Percentiles rank a stretch among this genome's conserved stretches.
These are phyloP conservation scores for Pycnonotus jocosus DNA, from an alignment of 2,113 vertebrate genomes.

Conservation along the genomic window DNA sequence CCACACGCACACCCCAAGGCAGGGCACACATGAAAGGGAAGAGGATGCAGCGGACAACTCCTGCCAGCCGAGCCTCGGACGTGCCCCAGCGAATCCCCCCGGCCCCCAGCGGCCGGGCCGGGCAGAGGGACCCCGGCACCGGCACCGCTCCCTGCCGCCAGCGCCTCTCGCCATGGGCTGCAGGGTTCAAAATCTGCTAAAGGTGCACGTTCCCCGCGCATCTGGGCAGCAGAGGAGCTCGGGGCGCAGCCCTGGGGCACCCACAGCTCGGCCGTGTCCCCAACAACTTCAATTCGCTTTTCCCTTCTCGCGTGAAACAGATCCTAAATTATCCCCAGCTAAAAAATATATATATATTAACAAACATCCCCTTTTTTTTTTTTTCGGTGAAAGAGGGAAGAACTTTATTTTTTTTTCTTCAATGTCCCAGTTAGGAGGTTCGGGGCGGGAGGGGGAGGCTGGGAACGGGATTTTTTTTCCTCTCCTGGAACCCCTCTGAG, in stretches of 20 bases:
- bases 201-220: neutral
- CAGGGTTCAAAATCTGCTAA: accelerated
- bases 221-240: neutral
- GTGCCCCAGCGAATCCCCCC: neutral
- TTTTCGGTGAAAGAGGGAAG: neutral
- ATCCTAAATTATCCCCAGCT: neutral
- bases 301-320: neutral
- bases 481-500: neutral
- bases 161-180: neutral
- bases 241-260: neutral
- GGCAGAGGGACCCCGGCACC: neutral
- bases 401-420: neutral
- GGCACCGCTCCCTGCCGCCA: neutral
- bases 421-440: neutral
- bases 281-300: neutral
- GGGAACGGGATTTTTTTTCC: neutral
- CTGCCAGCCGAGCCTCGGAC: neutral
- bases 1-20: neutral
- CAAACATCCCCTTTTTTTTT: neutral
- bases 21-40: neutral
- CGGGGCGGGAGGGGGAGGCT: neutral
- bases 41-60: neutral
- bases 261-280: neutral
- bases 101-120: neutral
- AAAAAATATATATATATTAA: no score